Evolutionary conservation across 2,888 invertebrate genomes (phyloP), one percentile per base, ranked within the genome.

Genomic region (Phrixothrix hirtus): DNA sequence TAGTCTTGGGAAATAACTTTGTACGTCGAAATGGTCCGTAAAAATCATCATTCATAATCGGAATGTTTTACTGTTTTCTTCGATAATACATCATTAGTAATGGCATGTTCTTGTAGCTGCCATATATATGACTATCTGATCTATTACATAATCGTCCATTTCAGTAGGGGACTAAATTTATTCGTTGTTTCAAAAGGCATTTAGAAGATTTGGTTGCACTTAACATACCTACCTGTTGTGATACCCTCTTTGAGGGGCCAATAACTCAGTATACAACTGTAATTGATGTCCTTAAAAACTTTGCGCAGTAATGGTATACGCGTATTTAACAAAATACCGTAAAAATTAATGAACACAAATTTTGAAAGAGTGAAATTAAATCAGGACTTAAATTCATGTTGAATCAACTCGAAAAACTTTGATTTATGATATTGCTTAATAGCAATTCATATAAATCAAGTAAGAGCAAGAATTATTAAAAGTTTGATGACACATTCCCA

Each of bases 41-140:
- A 50, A 43, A 43, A 38, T 50, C 36, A 43, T 50, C 50, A 43
- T 50, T 50, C 43, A 50, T 43, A 50, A 32, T 42, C 37, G 31
- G 50, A 48, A 48, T 41, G 41, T 42, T 45, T 26, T 34, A 29
- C 21, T 35, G 35, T 42, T 41, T 42, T 36, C 37, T 31, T 47
- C 46, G 27, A 39, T 46, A 52, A 52, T 46, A 42, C 43, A 52
- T 52, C 46, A 47, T 46, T 52, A 52, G 37, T 35, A 52, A 42
- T 47, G 42, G 42, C 30, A 42, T 41, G 46, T 42, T 41, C 38
- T 46, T 52, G 46, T 43, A 42, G 27, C 46, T 47, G 52, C 31
- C 52, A 47, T 46, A 45, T 42, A 41, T 42, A 36, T 31, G 13
- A 41, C 35, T 38, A 37, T 17, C 35, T 38, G 44, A 50, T 50